A percentile compares a stretch with the other conserved stretches of the same genome.
Evolutionary conservation across 1,140 invertebrate genomes (phyloP).

Genomic region (Tetranychus urticae): DNA sequence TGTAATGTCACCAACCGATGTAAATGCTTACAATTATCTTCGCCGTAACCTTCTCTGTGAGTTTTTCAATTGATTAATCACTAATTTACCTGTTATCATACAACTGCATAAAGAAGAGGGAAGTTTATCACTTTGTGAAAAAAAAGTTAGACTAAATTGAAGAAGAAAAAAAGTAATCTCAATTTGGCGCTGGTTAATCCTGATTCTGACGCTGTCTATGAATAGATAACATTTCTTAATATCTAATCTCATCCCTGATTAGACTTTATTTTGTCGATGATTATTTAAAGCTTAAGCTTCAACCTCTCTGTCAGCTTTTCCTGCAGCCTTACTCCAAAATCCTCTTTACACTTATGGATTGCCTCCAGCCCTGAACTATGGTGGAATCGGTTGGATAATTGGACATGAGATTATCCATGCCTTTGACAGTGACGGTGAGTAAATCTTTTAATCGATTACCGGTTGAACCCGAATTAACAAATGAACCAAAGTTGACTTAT

Average conservation of each 20-base stretch:
- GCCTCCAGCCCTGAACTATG: slow-evolving; percentile 23
- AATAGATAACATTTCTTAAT: too few species aligned
- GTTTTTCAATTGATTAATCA: neutral
- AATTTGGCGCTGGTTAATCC: too few species aligned
- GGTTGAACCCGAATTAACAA: too few species aligned
- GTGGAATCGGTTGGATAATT: slow-evolving; percentile 15
- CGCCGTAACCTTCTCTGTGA: neutral
- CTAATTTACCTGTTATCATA: neutral
- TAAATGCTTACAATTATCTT: neutral
- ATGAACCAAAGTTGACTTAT: too few species aligned
- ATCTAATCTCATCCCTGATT: too few species aligned
- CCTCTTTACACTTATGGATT: neutral
- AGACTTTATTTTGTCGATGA: too few species aligned
- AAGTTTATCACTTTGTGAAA: too few species aligned
- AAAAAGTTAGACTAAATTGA: too few species aligned
- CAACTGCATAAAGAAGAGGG: neutral
- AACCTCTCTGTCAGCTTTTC: neutral
- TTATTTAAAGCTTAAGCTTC: too few species aligned
- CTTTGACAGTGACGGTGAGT: slow-evolving; percentile 27
- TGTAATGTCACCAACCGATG: neutral
- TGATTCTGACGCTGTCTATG: too few species aligned
- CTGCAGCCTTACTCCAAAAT: neutral
- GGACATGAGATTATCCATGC: slow-evolving; percentile 23
- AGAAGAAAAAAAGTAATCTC: too few species aligned
- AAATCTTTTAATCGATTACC: neutral